Percentiles rank a stretch among this genome's conserved stretches.
These are phyloP conservation scores for Gallinago jamesoni DNA, from an alignment of 2,113 vertebrate genomes.

Conservation along the genomic window DNA sequence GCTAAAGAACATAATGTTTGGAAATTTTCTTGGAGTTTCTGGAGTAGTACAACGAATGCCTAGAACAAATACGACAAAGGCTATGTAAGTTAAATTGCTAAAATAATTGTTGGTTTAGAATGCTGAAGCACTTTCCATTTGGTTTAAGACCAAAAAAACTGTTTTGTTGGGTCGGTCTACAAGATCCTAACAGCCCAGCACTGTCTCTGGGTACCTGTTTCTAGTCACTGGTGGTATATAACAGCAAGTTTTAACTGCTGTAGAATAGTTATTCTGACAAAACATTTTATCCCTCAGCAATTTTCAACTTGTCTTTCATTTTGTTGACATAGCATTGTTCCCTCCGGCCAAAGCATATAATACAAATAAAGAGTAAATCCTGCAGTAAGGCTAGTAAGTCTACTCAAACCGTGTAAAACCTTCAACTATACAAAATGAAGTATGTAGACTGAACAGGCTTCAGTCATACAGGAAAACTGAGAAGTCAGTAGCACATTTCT, in stretches of 20 bases:
- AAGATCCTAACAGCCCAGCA: neutral
- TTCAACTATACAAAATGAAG: neutral
- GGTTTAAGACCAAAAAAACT: neutral
- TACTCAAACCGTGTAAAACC: neutral
- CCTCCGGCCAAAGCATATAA: neutral
- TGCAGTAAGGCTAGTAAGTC: neutral
- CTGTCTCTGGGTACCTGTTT: neutral
- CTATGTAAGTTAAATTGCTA: neutral
- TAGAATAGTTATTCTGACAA: neutral
- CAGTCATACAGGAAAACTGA: too few species aligned
- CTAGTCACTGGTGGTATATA: neutral
- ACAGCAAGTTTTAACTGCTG: neutral
- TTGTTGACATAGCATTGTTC: neutral
- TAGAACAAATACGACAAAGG: neutral
- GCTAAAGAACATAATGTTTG: neutral
- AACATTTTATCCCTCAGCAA: neutral
- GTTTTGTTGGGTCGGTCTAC: neutral
- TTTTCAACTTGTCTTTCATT: neutral
- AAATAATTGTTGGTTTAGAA: neutral
- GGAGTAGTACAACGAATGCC: neutral
- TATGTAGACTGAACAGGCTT: too few species aligned
- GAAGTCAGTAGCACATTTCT: too few species aligned
- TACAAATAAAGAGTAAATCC: neutral
- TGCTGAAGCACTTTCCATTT: neutral
- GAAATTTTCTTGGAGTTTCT: neutral